These are phyloP conservation scores for Pseudomyrmex sp. DNA, from an alignment of 1,140 invertebrate species.

Conservation along the genomic window DNA sequence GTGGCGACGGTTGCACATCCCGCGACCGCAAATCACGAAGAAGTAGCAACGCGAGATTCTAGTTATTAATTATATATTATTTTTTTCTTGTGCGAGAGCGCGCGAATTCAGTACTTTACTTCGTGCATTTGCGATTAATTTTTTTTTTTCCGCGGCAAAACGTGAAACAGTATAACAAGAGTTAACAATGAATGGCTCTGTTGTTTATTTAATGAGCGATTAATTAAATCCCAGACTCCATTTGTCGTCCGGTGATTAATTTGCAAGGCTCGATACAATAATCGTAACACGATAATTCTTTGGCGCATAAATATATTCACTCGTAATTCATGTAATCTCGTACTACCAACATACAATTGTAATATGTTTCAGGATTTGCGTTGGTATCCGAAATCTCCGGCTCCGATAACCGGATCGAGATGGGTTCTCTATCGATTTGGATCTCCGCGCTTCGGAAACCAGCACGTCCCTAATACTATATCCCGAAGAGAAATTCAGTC, in stretches of 20 bases:
- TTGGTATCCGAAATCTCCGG: slow-evolving; percentile 45
- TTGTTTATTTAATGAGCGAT: slow-evolving; percentile 28
- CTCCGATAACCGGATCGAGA: slow-evolving; percentile 38
- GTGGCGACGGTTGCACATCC: not conserved
- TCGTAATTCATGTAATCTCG: slow-evolving; percentile 28
- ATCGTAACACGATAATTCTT: slow-evolving; percentile 28
- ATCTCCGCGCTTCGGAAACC: slow-evolving; percentile 23
- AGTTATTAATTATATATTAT: slow-evolving; percentile 13
- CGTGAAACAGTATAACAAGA: slow-evolving; percentile 10
- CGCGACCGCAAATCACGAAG: not conserved
- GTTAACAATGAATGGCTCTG: slow-evolving; percentile 2
- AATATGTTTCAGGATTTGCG: slow-evolving; percentile 1
- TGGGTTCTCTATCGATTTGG: slow-evolving; percentile 53
- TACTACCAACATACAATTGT: not conserved
- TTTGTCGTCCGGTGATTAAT: slow-evolving; percentile 3
- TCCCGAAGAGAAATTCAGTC: slow-evolving; percentile 11
- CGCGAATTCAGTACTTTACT: slow-evolving; percentile 9
- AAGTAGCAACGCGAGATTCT: slow-evolving; percentile 21
- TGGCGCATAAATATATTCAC: slow-evolving; percentile 11
- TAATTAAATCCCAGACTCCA: slow-evolving; percentile 22
- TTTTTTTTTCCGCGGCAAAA: not conserved
- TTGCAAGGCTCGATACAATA: slow-evolving; percentile 12
- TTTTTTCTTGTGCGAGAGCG: not conserved
- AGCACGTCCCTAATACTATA: not conserved
- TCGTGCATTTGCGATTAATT: slow-evolving; percentile 23